phyloP scores from a whole-genome alignment of 2,888 invertebrate species.

The Megalurothrips usitatus region DNA sequence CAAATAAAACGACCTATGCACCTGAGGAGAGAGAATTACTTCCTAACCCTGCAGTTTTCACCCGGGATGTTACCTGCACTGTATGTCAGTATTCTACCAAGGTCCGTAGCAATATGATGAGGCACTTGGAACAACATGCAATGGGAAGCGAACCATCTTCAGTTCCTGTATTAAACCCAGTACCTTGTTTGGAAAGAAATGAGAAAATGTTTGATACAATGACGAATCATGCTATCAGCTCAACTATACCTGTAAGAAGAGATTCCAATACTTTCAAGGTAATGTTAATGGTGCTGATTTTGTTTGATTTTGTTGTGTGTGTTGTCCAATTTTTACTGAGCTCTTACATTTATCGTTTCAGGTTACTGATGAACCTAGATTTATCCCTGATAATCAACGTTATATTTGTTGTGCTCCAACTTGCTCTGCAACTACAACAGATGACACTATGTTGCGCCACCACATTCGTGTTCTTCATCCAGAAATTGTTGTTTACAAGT shows the following conservation, averaged over 20 bases:
- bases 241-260: constrained; percentile 43
- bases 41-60: constrained; percentile 62
- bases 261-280: constrained; percentile 32
- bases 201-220: constrained; percentile 81
- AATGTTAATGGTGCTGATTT: background rate
- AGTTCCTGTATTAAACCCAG: constrained; percentile 67
- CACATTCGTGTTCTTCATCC: constrained; percentile 70
- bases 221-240: constrained; percentile 76
- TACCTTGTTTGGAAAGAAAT: constrained; percentile 69
- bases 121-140: constrained; percentile 64
- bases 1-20: constrained; percentile 45
- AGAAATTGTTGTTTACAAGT: constrained; percentile 56
- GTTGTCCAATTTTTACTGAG: background rate
- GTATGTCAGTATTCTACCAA: constrained; percentile 65
- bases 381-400: constrained; percentile 54
- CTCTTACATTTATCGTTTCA: background rate
- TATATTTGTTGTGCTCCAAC: constrained; percentile 66
- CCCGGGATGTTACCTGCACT: constrained; percentile 58
- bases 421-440: constrained; percentile 67
- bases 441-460: constrained; percentile 64
- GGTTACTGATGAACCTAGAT: constrained; percentile 46
- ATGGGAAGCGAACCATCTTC: constrained; percentile 41
- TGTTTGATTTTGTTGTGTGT: background rate
- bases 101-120: constrained; percentile 65
- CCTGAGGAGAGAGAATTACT: constrained; percentile 61